These are phyloP conservation scores for Bothrops jararaca DNA, from an alignment of 2,113 vertebrate genomes.

Conservation along the genomic window DNA sequence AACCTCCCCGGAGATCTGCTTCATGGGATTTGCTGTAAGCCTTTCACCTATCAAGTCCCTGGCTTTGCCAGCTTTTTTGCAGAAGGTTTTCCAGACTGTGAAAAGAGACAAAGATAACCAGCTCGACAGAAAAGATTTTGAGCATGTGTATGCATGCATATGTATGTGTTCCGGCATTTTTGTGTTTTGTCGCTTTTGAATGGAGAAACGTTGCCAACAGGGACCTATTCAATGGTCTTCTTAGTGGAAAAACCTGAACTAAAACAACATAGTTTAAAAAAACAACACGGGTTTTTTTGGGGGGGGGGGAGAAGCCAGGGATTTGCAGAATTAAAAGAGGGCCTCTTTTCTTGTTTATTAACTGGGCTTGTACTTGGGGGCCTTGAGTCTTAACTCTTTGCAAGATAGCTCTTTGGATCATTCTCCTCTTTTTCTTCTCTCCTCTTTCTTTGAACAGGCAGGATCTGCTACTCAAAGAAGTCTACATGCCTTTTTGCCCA, in stretches of 20 bases:
- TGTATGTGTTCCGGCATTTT: neutral
- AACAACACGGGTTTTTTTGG: neutral
- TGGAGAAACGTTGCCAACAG: neutral
- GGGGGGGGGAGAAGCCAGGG: neutral
- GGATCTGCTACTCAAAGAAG: constrained; percentile 36
- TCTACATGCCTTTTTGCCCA: neutral
- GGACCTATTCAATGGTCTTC: neutral
- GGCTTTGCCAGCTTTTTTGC: neutral
- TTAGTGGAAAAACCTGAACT: neutral
- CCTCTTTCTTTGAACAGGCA: constrained; percentile 31
- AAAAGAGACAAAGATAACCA: neutral
- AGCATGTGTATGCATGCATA: neutral
- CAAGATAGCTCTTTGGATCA: neutral
- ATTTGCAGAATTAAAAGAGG: neutral
- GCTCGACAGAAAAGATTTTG: neutral
- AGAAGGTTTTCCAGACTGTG: neutral
- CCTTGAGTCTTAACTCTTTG: neutral
- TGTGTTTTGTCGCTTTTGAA: neutral
- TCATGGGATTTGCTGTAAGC: neutral
- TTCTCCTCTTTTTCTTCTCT: constrained; percentile 17
- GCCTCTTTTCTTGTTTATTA: neutral
- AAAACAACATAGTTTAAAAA: neutral
- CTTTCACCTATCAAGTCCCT: neutral
- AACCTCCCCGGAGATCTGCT: neutral
- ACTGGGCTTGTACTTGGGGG: neutral